Base-by-base conservation (phyloP, 2,888 invertebrate genomes). In the Hirtodrosophila confusa region DNA sequence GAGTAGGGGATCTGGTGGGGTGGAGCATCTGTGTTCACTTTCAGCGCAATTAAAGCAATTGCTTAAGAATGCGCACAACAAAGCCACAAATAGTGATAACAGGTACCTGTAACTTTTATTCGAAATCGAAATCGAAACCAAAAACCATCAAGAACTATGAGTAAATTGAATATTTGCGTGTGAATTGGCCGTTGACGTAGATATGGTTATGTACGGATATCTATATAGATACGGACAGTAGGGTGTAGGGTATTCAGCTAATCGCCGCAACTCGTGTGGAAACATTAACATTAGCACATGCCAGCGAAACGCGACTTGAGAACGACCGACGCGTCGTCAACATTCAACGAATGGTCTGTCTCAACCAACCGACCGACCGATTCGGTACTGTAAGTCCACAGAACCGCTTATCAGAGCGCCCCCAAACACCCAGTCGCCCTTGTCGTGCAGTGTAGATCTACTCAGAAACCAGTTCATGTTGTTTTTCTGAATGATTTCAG, bases 381-480 rank as follows among this genome's bases (percentile, higher is more conserved):
- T 35, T 54, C 17, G 33, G 31, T 31, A 31, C 35, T 58, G 31
- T 63, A 39, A 47, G 41, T 61, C 61, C 54, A 43, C 44, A 54
- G 57, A 58, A 51, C 23, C 66, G 68, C 56, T 68, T 76, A 84
- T 76, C 78, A 66, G 29, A 23, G 9, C 58, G 10, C 35, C 31
- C 12, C 40, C 8, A 39, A 37, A 54, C 29, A 57, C 37, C 35
- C 56, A 43, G 45, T 72, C 71, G 55, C 67, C 43, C 56, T 76
- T 55, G 48, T 47, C 57, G 53, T 47, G 41, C 24, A 55, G 50
- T 60, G 45, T 53, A 37, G 29, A 4, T 54, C 8, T 31, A 7
- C 31, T 31, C 31, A 31, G 50, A 87, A 84, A 80, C 88, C 88
- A 66, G 80, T 87, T 80, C 67, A 51, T 41, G 63, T 53, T 61